A percentile compares a stretch with the other conserved stretches of the same genome.
Conservation (phyloP, 2,888 invertebrate genomes). For the Hemaris fuciformis region DNA sequence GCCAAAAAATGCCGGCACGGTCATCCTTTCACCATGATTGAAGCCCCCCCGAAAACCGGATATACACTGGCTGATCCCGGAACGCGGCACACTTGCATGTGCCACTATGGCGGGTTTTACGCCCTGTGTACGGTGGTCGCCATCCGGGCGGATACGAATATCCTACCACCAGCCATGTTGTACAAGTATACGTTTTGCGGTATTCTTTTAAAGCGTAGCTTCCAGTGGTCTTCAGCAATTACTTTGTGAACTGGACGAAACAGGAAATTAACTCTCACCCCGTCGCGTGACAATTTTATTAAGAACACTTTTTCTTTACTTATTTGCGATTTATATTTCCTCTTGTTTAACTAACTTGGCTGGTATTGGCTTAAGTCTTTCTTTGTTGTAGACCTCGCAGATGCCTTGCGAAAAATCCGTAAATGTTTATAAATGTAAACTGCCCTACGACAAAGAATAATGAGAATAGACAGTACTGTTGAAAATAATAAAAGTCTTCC, state of each 20-base stretch:
- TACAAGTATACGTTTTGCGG: neutral
- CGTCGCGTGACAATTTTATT: conserved; percentile 77
- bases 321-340: conserved; percentile 33
- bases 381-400: neutral
- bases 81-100: no score
- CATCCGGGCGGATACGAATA: no score
- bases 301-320: conserved; percentile 67
- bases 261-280: conserved; percentile 77
- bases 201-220: conserved; percentile 24
- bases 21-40: no score
- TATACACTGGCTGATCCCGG: no score
- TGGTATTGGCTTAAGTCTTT: neutral
- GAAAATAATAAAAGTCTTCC: no score
- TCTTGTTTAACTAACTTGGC: conserved; percentile 9
- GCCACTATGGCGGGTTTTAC: no score
- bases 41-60: no score
- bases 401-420: neutral
- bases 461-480: no score
- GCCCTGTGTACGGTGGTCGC: no score
- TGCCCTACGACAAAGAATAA: no score
- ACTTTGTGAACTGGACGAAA: conserved; percentile 57
- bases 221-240: conserved; percentile 22
- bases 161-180: neutral
- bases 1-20: no score
- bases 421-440: no score